These are phyloP conservation scores for Gymnothorax reevesii DNA, from an alignment of 2,797 vertebrate species.

Conservation along the genomic window DNA sequence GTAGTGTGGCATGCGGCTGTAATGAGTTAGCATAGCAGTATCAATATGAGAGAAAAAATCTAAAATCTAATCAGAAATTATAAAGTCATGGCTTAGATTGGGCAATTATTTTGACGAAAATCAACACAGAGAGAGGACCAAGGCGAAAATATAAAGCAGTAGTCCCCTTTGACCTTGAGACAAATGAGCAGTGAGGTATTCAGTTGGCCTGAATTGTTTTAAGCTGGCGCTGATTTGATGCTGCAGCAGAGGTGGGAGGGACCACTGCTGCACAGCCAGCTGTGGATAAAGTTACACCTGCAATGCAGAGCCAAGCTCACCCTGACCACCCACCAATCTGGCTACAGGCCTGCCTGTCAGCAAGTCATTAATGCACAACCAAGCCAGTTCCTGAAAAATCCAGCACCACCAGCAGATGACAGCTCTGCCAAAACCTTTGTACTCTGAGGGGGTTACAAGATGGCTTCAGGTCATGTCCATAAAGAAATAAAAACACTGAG, in stretches of 20 bases:
- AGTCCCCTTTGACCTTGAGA: slow-evolving; percentile 4
- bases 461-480: background rate
- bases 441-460: background rate
- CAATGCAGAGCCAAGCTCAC: slow-evolving; percentile 67
- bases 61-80: no score
- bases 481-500: background rate
- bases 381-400: background rate
- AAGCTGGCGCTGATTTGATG: background rate
- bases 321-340: slow-evolving; percentile 30
- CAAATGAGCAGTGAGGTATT: background rate
- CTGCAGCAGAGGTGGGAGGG: slow-evolving; percentile 43
- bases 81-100: background rate
- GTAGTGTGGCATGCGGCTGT: no score
- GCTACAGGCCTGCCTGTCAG: slow-evolving; percentile 45
- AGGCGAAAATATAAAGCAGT: background rate
- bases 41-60: no score
- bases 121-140: background rate
- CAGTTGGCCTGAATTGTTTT: background rate
- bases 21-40: no score
- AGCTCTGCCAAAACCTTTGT: background rate
- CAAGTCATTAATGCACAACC: slow-evolving; percentile 36
- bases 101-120: background rate
- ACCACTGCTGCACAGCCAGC: background rate
- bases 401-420: slow-evolving; percentile 53
- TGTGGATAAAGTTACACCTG: slow-evolving; percentile 64